Percentiles rank a stretch among this genome's conserved stretches.
These are phyloP conservation scores for Tetranychus piercei DNA, from an alignment of 2,888 invertebrate genomes.

Conservation along the genomic window DNA sequence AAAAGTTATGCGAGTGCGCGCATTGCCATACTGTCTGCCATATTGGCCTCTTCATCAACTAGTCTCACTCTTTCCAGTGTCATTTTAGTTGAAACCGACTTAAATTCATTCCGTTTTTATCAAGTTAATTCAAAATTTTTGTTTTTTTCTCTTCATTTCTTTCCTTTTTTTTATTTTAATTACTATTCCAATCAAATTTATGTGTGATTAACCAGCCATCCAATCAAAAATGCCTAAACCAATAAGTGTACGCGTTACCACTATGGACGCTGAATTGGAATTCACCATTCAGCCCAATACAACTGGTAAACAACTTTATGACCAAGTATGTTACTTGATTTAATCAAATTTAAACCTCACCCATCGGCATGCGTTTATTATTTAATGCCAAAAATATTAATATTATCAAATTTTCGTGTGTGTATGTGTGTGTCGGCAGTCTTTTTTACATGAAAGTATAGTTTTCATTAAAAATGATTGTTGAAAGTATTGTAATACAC, in stretches of 20 bases:
- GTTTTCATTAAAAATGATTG: neutral
- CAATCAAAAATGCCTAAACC: conserved; percentile 26
- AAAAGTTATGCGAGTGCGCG: too few relatives aligned
- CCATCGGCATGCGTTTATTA: neutral
- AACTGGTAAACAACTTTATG: conserved; percentile 97
- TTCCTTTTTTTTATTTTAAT: too few relatives aligned
- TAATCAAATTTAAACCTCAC: conserved; percentile 26
- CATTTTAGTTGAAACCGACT: too few relatives aligned
- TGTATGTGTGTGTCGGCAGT: neutral
- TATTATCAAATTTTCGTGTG: neutral
- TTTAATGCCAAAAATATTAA: neutral
- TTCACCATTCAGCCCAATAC: conserved; percentile 99
- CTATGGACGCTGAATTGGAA: conserved; percentile 99
- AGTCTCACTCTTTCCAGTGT: too few relatives aligned
- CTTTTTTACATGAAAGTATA: neutral
- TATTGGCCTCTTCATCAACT: too few relatives aligned
- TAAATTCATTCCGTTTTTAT: too few relatives aligned
- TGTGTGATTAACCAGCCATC: neutral
- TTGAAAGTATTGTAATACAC: neutral
- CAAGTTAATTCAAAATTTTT: too few relatives aligned
- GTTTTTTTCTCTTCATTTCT: too few relatives aligned
- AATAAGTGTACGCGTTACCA: conserved; percentile 99
- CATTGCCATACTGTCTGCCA: too few relatives aligned
- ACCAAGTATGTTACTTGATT: conserved; percentile 44
- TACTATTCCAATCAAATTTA: too few relatives aligned